These are phyloP conservation scores for Prionace glauca DNA, from an alignment of 2,797 vertebrate genomes.

Conservation along the genomic window DNA sequence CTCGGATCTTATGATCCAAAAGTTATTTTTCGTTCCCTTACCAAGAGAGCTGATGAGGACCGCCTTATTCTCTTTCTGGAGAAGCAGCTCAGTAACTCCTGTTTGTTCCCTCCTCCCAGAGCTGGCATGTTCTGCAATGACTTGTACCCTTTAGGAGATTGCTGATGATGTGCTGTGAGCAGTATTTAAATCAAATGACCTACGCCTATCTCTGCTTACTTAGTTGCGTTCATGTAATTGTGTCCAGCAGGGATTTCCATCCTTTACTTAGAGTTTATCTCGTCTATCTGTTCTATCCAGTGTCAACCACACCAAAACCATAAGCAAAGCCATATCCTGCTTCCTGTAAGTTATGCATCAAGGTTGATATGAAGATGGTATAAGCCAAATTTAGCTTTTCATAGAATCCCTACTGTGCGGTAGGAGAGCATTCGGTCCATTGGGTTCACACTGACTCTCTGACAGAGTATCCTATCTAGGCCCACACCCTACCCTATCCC, in stretches of 20 bases:
- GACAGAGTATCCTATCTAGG: no score
- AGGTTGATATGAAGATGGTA: background rate
- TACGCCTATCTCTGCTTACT: background rate
- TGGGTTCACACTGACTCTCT: no score
- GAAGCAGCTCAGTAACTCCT: background rate
- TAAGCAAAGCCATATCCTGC: background rate
- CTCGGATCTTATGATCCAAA: background rate
- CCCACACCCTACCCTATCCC: no score
- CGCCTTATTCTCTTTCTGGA: background rate
- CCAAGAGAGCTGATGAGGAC: background rate
- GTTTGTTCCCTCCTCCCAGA: background rate
- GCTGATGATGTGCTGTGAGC: background rate
- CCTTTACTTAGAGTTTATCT: background rate
- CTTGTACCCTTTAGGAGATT: background rate
- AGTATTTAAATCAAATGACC: background rate
- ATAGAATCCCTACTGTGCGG: no score
- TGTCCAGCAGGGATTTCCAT: background rate
- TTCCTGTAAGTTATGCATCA: background rate
- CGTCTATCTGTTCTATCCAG: background rate
- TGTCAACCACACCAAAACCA: background rate
- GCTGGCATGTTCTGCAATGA: background rate
- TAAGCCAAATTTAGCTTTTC: background rate
- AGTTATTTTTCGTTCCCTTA: background rate
- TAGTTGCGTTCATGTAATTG: background rate
- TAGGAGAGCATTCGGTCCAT: no score